phyloP scores from a whole-genome alignment of 2,113 vertebrate species.

The Coracopsis vasa region DNA sequence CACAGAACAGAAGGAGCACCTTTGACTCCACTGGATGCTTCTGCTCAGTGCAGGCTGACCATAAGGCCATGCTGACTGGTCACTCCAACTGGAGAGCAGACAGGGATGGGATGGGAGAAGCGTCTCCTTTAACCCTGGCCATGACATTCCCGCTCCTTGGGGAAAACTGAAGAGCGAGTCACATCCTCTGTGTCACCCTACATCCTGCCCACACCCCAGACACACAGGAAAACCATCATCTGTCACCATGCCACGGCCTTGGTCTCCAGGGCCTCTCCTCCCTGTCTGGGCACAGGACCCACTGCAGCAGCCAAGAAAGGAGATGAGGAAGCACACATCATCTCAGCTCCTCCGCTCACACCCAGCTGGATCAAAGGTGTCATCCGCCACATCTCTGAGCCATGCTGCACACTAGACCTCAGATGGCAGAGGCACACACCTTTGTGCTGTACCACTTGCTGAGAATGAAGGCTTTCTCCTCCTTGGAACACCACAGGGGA shows the following conservation, averaged over 20 bases:
- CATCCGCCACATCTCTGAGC: not conserved
- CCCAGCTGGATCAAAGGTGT: not conserved
- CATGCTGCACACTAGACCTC: not conserved
- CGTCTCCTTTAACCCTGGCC: not conserved
- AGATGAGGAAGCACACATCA: not conserved
- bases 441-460: not conserved
- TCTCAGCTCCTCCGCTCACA: not conserved
- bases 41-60: not conserved
- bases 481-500: accelerated
- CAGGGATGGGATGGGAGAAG: not conserved
- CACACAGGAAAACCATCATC: not conserved
- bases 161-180: conserved; percentile 6
- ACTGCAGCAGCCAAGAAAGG: not conserved
- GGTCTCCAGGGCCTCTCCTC: not conserved
- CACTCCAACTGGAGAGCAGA: not conserved
- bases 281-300: not conserved
- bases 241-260: not conserved
- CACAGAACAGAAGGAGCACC: not conserved
- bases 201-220: conserved; percentile 55
- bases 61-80: accelerated
- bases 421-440: not conserved
- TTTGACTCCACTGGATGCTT: not conserved
- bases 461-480: not conserved
- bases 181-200: conserved; percentile 65
- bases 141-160: not conserved